Evolutionary conservation across 2,797 vertebrate species (phyloP).

Genomic region (Chaetodon trifasciatus): DNA sequence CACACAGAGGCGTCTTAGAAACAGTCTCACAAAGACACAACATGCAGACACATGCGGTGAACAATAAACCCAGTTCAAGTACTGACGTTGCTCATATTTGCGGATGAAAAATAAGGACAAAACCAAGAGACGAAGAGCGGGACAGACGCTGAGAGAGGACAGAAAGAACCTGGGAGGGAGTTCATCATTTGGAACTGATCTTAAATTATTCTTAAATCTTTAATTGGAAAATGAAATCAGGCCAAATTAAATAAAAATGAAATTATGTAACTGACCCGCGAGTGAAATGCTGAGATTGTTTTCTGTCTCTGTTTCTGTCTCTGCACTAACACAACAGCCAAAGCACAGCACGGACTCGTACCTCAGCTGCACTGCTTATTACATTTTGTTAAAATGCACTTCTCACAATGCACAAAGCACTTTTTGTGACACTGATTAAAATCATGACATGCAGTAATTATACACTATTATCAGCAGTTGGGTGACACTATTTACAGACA

Average conservation of each 20-base stretch:
- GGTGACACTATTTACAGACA: neutral
- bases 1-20: constrained; percentile 6
- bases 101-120: neutral
- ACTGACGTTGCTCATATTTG: neutral
- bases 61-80: neutral
- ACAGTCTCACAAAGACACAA: neutral
- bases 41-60: neutral
- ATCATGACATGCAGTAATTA: neutral
- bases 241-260: constrained; percentile 50
- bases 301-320: neutral
- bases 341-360: neutral
- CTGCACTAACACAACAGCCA: neutral
- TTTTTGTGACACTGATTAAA: neutral
- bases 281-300: constrained; percentile 19
- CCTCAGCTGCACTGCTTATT: neutral
- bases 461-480: neutral
- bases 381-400: neutral
- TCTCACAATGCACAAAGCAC: neutral
- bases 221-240: constrained; percentile 56
- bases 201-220: constrained; percentile 26
- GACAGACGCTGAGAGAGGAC: neutral
- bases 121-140: neutral
- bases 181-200: constrained; percentile 19
- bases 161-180: constrained; percentile 3
- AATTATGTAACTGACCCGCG: constrained; percentile 39